Evolutionary conservation across 1,140 invertebrate species (phyloP).

Genomic region (Eulimnadia texana): DNA sequence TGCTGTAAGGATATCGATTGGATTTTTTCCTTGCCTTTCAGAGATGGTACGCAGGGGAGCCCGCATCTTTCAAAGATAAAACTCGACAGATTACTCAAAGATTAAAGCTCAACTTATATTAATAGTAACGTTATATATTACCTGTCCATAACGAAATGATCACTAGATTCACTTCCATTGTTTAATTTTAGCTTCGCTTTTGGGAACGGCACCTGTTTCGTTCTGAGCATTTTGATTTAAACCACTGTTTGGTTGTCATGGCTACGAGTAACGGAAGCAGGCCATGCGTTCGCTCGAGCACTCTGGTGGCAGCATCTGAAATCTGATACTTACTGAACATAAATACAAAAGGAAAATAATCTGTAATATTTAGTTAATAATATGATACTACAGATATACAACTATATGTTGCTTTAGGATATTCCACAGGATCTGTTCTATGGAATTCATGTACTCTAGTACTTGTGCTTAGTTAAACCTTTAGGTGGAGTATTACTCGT

Average conservation of each 20-base stretch:
- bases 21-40: slow-evolving; percentile 15
- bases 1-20: slow-evolving; percentile 16
- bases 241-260: background rate
- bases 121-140: background rate
- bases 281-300: too few relatives aligned
- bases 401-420: too few relatives aligned
- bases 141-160: slow-evolving; percentile 10
- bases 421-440: too few relatives aligned
- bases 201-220: background rate
- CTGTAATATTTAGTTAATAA: too few relatives aligned
- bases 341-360: too few relatives aligned
- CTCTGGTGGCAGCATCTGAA: too few relatives aligned
- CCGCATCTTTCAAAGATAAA: slow-evolving; percentile 13
- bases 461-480: too few relatives aligned
- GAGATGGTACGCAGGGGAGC: slow-evolving; percentile 11
- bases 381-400: too few relatives aligned
- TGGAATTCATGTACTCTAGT: too few relatives aligned
- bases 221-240: background rate
- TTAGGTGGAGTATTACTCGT: too few relatives aligned
- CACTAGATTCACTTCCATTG: background rate
- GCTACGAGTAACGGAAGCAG: too few relatives aligned
- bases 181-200: background rate
- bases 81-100: background rate
- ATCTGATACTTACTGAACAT: too few relatives aligned
- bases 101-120: background rate